phyloP scores from a whole-genome alignment of 2,888 invertebrate species.

The Nephrocerus scutellatus region DNA sequence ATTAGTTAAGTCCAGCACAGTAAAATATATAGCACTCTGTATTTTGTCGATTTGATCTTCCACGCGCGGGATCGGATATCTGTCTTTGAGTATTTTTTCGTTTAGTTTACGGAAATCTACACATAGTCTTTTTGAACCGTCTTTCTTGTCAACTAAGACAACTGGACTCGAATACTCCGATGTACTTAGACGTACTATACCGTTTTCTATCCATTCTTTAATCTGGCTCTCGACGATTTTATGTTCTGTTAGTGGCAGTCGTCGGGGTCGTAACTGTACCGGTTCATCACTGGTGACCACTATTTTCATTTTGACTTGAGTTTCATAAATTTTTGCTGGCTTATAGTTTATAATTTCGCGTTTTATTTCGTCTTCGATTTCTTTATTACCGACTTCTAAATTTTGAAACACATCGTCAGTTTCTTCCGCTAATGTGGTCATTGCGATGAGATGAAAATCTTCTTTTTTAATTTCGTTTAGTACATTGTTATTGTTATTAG shows the following conservation, averaged over 20 bases:
- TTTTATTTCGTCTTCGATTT: too few relatives aligned
- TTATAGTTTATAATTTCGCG: too few relatives aligned
- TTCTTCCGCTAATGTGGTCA: too few relatives aligned
- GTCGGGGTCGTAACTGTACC: constrained; percentile 2
- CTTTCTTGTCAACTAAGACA: constrained; percentile 5
- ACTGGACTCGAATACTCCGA: constrained; percentile 8
- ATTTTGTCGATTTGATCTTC: constrained; percentile 6
- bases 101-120: constrained; percentile 8
- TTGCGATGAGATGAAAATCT: too few relatives aligned
- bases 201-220: constrained; percentile 7
- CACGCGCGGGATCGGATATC: constrained; percentile 5
- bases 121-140: constrained; percentile 6
- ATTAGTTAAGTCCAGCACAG: constrained; percentile 4
- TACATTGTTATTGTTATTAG: too few relatives aligned
- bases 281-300: too few relatives aligned
- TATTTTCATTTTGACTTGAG: too few relatives aligned
- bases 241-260: background rate
- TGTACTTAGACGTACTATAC: constrained; percentile 2
- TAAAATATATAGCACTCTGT: constrained; percentile 4
- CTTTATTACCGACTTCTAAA: too few relatives aligned
- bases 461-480: too few relatives aligned
- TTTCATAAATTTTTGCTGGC: too few relatives aligned
- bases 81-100: constrained; percentile 5
- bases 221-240: constrained; percentile 3
- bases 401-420: too few relatives aligned